Percentiles rank a stretch among this genome's conserved stretches.
phyloP scores from a whole-genome alignment of 2,888 invertebrate species.

The Peribatodes rhomboidaria region DNA sequence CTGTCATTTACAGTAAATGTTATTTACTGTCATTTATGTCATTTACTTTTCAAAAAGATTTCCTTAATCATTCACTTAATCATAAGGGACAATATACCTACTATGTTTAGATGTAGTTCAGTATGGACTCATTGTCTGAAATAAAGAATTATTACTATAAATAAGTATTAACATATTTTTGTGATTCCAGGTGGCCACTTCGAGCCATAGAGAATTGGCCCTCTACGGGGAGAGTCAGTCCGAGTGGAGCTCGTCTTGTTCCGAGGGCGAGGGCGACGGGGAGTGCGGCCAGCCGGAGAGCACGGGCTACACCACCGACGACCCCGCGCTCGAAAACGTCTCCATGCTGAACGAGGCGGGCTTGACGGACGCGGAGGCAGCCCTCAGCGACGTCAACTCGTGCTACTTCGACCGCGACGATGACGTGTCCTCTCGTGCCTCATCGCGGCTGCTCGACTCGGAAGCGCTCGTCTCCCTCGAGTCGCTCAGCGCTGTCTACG shows the following conservation, averaged over 20 bases:
- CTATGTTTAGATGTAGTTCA: too few relatives aligned
- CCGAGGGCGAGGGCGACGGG: conserved; percentile 84
- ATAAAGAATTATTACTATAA: too few relatives aligned
- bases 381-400: conserved; percentile 94
- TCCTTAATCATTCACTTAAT: too few relatives aligned
- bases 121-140: too few relatives aligned
- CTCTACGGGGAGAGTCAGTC: conserved; percentile 90
- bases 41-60: too few relatives aligned
- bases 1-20: too few relatives aligned
- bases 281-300: conserved; percentile 88
- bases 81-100: too few relatives aligned
- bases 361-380: conserved; percentile 95
- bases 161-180: background rate
- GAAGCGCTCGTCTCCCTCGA: conserved; percentile 92
- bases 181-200: conserved; percentile 66
- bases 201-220: conserved; percentile 77
- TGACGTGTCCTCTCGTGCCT: conserved; percentile 94
- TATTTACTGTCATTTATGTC: too few relatives aligned
- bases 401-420: conserved; percentile 91
- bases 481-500: conserved; percentile 94
- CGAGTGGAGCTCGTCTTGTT: conserved; percentile 91
- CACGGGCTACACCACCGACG: conserved; percentile 95
- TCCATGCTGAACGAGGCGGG: conserved; percentile 95
- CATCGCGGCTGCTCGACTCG: conserved; percentile 92
- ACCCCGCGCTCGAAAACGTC: conserved; percentile 94